Conservation (phyloP, 2,113 vertebrate genomes). For the Spheniscus mendiculus region DNA sequence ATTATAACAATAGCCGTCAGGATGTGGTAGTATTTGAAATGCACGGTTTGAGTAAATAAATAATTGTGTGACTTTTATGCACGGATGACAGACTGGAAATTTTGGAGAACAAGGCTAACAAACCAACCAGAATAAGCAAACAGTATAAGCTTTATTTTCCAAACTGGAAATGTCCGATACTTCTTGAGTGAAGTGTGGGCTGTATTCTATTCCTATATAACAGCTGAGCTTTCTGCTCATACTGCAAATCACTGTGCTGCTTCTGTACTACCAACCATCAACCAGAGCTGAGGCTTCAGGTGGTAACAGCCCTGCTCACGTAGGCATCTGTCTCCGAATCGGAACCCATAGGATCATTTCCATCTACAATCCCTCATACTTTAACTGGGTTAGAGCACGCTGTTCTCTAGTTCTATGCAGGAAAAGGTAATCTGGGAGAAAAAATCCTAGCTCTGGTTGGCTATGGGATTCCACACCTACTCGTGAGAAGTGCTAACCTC, state of each 20-base stretch:
- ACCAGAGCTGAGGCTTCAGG: neutral
- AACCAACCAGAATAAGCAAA: neutral
- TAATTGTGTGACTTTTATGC: neutral
- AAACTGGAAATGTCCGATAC: neutral
- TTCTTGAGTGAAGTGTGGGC: neutral
- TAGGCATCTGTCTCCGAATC: neutral
- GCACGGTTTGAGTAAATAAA: neutral
- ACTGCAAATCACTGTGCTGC: neutral
- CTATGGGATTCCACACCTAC: neutral
- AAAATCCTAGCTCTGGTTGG: neutral
- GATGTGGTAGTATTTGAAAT: neutral
- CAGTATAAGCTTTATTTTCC: neutral
- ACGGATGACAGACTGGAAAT: neutral
- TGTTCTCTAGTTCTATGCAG: neutral
- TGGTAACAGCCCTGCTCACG: fast-evolving
- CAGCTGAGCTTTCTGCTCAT: neutral
- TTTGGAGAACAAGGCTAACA: neutral
- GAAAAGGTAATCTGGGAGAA: neutral
- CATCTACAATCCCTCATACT: neutral
- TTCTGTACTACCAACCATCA: neutral
- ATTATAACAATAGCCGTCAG: neutral
- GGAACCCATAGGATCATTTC: neutral
- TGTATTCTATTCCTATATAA: neutral
- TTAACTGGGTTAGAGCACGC: neutral
- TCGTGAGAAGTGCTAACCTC: neutral